phyloP scores from a whole-genome alignment of 1,140 invertebrate genomes.

The Belonocnema kinseyi region DNA sequence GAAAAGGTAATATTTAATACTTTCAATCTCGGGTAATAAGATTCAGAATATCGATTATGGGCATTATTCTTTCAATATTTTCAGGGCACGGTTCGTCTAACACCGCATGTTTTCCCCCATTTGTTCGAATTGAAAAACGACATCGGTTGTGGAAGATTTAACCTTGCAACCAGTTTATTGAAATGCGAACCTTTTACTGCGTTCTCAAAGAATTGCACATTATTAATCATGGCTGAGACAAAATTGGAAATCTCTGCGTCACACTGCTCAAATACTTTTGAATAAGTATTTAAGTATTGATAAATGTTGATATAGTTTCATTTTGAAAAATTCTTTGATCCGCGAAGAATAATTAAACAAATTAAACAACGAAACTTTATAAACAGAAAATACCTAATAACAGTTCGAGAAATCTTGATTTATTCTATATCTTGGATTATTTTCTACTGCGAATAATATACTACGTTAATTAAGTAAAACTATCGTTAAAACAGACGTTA shows the following conservation, averaged over 20 bases:
- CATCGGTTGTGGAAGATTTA: constrained; percentile 42
- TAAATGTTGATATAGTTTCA: not conserved
- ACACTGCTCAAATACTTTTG: constrained; percentile 38
- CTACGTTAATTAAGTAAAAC: constrained; percentile 1
- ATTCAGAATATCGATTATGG: constrained; percentile 22
- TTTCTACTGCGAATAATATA: not conserved
- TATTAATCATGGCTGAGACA: constrained; percentile 50
- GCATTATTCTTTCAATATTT: constrained; percentile 11
- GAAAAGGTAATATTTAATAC: constrained; percentile 27
- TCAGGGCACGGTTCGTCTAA: constrained; percentile 34
- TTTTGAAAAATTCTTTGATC: not conserved
- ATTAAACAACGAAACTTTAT: no score
- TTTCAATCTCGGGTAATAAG: constrained; percentile 33
- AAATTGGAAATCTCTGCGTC: constrained; percentile 41
- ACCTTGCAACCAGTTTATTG: constrained; percentile 43
- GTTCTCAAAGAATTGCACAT: constrained; percentile 38
- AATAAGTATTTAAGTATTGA: constrained; percentile 5
- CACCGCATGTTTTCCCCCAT: constrained; percentile 36
- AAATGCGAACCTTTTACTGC: constrained; percentile 42
- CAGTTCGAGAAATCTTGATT: not conserved
- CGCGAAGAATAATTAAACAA: no score
- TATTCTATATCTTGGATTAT: not conserved
- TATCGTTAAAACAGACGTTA: constrained; percentile 14
- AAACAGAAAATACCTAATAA: no score
- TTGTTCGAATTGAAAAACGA: constrained; percentile 36